Percentiles rank a stretch among this genome's conserved stretches.
These are phyloP conservation scores for Todiramphus chloris DNA, from an alignment of 2,113 vertebrate species.

Conservation along the genomic window DNA sequence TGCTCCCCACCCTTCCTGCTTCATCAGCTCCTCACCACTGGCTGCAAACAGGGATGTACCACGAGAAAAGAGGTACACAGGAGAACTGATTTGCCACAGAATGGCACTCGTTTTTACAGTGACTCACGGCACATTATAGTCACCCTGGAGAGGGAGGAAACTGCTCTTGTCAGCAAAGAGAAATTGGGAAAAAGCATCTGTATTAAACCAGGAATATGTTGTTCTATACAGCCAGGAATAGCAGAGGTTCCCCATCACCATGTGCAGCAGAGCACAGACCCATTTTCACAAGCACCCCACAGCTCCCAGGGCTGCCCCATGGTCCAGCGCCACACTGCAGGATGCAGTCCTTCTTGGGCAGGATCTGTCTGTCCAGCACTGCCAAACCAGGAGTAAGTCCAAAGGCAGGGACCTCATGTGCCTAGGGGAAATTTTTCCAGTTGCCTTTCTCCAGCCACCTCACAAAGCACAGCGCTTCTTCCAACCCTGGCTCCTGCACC, in stretches of 20 bases:
- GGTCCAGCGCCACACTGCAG: background rate
- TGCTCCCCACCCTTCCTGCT: background rate
- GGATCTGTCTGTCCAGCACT: background rate
- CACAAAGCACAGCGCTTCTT: background rate
- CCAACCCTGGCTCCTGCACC: background rate
- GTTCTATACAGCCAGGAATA: background rate
- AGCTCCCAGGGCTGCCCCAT: accelerated
- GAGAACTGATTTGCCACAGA: background rate
- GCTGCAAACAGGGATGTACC: accelerated
- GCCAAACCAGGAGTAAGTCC: background rate
- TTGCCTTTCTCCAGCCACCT: background rate
- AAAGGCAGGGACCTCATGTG: background rate
- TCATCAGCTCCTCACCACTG: background rate
- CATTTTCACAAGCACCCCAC: background rate
- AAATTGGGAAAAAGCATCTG: background rate
- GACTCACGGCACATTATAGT: accelerated
- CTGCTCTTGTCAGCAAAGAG: background rate
- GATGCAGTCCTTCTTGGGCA: background rate
- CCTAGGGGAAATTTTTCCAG: background rate
- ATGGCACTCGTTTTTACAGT: background rate
- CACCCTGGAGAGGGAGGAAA: background rate
- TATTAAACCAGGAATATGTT: background rate
- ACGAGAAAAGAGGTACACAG: background rate
- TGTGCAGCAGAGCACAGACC: background rate
- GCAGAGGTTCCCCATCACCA: background rate